These are phyloP conservation scores for Lophotis ruficrista DNA, from an alignment of 2,113 vertebrate genomes.

Conservation along the genomic window DNA sequence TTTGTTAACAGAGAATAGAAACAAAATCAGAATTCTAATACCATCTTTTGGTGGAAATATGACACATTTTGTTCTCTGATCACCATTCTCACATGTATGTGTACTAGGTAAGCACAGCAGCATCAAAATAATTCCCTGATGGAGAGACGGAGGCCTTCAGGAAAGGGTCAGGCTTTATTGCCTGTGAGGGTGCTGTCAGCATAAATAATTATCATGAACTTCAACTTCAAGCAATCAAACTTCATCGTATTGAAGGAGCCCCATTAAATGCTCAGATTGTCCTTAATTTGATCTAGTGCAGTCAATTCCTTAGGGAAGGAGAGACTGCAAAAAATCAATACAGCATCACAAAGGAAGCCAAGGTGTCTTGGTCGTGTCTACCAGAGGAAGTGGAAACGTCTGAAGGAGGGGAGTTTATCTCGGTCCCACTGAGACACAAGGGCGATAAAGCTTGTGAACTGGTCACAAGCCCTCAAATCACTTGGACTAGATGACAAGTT, in stretches of 20 bases:
- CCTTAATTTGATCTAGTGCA: slow-evolving; percentile 72
- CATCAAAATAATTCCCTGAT: neutral
- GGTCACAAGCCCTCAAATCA: neutral
- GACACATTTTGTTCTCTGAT: neutral
- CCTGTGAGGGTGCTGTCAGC: slow-evolving; percentile 33
- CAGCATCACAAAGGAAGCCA: neutral
- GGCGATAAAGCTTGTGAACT: neutral
- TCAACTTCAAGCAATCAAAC: slow-evolving; percentile 61
- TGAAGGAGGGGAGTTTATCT: neutral
- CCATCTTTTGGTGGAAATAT: neutral
- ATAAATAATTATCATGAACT: slow-evolving; percentile 73
- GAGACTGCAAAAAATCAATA: slow-evolving; percentile 68
- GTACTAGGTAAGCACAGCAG: neutral
- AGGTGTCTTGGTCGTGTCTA: slow-evolving; percentile 19
- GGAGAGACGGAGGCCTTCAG: neutral
- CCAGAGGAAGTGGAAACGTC: neutral
- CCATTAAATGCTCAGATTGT: slow-evolving; percentile 68
- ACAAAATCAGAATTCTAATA: neutral
- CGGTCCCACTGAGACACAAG: neutral
- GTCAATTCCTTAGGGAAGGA: slow-evolving; percentile 54
- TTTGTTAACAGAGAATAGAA: neutral
- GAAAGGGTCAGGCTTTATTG: slow-evolving; percentile 39
- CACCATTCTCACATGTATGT: neutral
- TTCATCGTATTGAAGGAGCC: slow-evolving; percentile 39
- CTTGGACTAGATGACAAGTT: neutral